Evolutionary conservation across 2,888 invertebrate genomes (phyloP).

Genomic region (Drosophila rubida): DNA sequence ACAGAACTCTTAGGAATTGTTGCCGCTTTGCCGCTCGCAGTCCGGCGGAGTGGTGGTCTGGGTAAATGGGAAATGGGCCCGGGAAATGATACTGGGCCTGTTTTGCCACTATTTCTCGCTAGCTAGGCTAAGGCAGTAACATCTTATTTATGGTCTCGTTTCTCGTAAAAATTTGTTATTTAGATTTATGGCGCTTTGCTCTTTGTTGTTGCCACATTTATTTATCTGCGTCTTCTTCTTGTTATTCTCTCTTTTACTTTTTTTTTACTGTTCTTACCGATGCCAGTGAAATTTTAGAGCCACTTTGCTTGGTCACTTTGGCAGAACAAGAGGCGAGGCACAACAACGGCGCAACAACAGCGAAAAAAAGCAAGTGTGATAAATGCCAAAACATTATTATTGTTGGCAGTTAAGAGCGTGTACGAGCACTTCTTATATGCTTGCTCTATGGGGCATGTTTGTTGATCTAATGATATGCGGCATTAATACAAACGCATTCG

Average conservation of each 20-base stretch:
- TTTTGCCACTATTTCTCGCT: slow-evolving; percentile 55
- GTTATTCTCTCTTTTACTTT: slow-evolving; percentile 23
- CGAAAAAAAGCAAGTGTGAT: slow-evolving; percentile 59
- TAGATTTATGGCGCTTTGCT: slow-evolving; percentile 77
- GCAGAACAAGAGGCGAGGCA: no score
- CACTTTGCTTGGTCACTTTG: slow-evolving; percentile 74
- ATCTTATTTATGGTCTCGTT: slow-evolving; percentile 78
- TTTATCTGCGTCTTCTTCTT: slow-evolving; percentile 55
- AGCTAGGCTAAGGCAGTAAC: slow-evolving; percentile 67
- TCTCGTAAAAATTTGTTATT: slow-evolving; percentile 79
- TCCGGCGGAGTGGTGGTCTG: slow-evolving; percentile 5
- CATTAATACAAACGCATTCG: slow-evolving; percentile 70
- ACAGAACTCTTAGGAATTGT: slow-evolving; percentile 75
- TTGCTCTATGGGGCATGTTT: slow-evolving; percentile 37
- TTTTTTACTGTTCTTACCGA: slow-evolving; percentile 24
- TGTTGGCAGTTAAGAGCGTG: slow-evolving; percentile 52
- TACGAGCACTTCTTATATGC: slow-evolving; percentile 44
- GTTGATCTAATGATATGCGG: slow-evolving; percentile 69
- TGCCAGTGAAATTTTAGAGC: slow-evolving; percentile 75
- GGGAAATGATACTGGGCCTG: slow-evolving; percentile 42
- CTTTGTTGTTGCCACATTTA: slow-evolving; percentile 77
- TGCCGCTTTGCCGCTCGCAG: slow-evolving; percentile 35
- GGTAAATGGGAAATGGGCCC: slow-evolving; percentile 16
- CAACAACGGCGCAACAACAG: slow-evolving; percentile 20
- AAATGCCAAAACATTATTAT: slow-evolving; percentile 72